phyloP scores from a whole-genome alignment of 1,140 invertebrate species.

The Scaptodrosophila lebanonensis region DNA sequence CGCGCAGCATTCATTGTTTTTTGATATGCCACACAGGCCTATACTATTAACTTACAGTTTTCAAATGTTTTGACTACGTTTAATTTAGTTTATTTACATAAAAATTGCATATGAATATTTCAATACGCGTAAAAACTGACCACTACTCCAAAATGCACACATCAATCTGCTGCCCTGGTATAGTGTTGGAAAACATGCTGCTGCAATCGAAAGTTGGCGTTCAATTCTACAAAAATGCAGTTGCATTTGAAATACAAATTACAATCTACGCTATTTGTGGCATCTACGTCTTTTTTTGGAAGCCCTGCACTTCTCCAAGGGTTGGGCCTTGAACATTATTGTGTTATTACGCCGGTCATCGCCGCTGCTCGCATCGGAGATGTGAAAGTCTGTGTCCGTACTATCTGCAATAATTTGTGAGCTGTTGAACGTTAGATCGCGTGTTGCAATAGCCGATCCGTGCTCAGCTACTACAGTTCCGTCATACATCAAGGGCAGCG shows the following conservation, averaged over 20 bases:
- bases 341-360: constrained; percentile 30
- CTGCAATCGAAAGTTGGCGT: no score
- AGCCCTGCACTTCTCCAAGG: constrained; percentile 19
- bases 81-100: constrained; percentile 65
- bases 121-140: constrained; percentile 59
- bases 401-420: constrained; percentile 42
- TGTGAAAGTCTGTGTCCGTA: constrained; percentile 49
- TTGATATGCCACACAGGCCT: neutral
- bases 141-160: constrained; percentile 64
- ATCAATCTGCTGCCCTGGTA: constrained; percentile 45
- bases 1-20: neutral
- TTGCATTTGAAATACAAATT: constrained; percentile 34
- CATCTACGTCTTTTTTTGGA: constrained; percentile 35
- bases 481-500: constrained; percentile 36
- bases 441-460: neutral
- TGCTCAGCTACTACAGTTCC: constrained; percentile 2
- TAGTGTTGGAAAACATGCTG: constrained; percentile 44
- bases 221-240: constrained; percentile 24
- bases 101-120: constrained; percentile 66
- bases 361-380: constrained; percentile 53
- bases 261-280: constrained; percentile 9
- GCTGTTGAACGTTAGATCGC: constrained; percentile 32
- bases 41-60: constrained; percentile 55
- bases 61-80: constrained; percentile 52
- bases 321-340: constrained; percentile 26